Evolutionary conservation across 2,797 vertebrate genomes (phyloP).

Genomic region (Morus bassanus): DNA sequence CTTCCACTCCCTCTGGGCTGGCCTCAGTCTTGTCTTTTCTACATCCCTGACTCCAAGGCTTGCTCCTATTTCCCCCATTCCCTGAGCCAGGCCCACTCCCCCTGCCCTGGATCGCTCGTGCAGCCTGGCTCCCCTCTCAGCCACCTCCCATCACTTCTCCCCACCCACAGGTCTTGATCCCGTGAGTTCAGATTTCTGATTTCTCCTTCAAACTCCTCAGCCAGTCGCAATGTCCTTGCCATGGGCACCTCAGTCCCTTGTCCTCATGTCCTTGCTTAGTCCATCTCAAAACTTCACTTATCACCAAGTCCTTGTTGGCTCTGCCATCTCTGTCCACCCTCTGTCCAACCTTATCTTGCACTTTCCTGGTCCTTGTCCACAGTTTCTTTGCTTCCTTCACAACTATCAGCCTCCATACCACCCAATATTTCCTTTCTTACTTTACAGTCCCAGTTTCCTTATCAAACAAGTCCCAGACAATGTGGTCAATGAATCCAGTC

Average conservation of each 20-base stretch:
- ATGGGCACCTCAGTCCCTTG: neutral
- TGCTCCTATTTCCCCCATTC: neutral
- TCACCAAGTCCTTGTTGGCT: neutral
- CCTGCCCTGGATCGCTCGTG: rapidly evolving
- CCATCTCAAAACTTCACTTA: neutral
- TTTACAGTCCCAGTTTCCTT: neutral
- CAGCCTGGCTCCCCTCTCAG: neutral
- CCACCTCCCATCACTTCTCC: neutral
- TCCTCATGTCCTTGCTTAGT: neutral
- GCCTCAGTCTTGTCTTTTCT: neutral
- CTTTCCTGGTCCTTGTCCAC: neutral
- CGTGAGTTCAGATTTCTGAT: neutral
- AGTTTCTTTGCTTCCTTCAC: neutral
- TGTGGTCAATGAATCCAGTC: neutral
- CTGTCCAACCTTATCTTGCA: neutral
- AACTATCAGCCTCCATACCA: neutral
- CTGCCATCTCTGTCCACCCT: neutral
- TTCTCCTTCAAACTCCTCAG: neutral
- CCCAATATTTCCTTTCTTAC: neutral
- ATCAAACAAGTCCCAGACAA: neutral
- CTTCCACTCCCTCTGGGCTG: neutral
- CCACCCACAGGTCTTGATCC: neutral
- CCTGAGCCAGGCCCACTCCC: rapidly evolving
- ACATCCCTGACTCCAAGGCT: neutral
- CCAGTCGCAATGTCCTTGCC: neutral